Conservation (phyloP, 2,797 vertebrate species). For the Ataeniobius toweri region DNA sequence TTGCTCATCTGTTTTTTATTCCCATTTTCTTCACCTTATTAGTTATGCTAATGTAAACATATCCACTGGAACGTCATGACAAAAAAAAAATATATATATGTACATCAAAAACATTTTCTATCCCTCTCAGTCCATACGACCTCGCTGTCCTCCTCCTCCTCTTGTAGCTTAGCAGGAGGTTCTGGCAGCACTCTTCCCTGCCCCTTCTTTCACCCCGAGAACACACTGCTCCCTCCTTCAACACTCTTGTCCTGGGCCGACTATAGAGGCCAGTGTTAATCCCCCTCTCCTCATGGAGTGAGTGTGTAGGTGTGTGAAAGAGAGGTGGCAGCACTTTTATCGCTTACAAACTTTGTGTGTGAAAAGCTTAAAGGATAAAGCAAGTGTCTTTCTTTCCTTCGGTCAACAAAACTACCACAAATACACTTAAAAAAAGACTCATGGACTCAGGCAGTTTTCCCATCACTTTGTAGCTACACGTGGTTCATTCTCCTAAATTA, state of each 20-base stretch:
- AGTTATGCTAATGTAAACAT: neutral
- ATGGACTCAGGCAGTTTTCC: neutral
- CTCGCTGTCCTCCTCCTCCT: constrained; percentile 16
- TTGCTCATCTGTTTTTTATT: neutral
- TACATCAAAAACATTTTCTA: neutral
- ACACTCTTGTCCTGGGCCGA: constrained; percentile 49
- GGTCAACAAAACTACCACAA: constrained; percentile 5
- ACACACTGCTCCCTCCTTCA: constrained; percentile 62
- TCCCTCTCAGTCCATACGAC: neutral
- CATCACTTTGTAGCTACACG: neutral
- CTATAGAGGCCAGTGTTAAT: constrained; percentile 42
- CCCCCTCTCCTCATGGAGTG: constrained; percentile 42
- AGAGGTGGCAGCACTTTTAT: neutral
- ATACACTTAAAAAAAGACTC: neutral
- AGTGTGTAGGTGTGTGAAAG: constrained; percentile 36
- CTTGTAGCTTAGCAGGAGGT: constrained; percentile 63
- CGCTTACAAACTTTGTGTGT: constrained; percentile 7
- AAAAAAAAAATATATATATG: neutral
- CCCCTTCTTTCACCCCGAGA: constrained; percentile 82
- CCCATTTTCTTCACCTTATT: constrained; percentile 11
- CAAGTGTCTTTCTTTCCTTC: neutral
- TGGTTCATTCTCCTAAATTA: neutral
- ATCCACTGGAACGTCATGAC: neutral
- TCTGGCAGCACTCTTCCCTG: constrained; percentile 67
- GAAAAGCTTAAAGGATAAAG: constrained; percentile 10